phyloP scores from a whole-genome alignment of 1,140 invertebrate species.

The Ceratina australensis region DNA sequence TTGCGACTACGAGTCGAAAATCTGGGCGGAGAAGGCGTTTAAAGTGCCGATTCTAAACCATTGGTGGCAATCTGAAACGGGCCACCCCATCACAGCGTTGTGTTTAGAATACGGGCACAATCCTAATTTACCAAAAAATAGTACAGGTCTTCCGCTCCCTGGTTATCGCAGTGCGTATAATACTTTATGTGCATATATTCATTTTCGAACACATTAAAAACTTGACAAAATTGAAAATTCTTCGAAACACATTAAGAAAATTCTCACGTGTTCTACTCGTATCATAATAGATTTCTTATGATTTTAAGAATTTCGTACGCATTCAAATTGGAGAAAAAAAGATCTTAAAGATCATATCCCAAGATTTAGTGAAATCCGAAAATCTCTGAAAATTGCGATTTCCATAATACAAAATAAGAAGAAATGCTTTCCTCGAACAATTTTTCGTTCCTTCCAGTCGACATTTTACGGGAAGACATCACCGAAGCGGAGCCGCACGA shows the following conservation, averaged over 20 bases:
- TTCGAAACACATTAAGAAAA: too few relatives aligned
- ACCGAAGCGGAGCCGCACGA: slow-evolving; percentile 84
- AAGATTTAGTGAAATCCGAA: too few relatives aligned
- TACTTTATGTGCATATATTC: background rate
- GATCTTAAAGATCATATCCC: too few relatives aligned
- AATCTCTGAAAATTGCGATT: too few relatives aligned
- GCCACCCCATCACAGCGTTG: slow-evolving; percentile 91
- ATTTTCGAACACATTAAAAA: too few relatives aligned
- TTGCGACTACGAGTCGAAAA: slow-evolving; percentile 94
- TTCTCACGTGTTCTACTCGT: too few relatives aligned
- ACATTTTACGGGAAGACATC: slow-evolving; percentile 86
- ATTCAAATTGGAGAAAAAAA: too few relatives aligned
- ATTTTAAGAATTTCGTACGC: too few relatives aligned
- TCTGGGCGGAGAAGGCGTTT: slow-evolving; percentile 90
- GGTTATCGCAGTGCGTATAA: slow-evolving; percentile 84
- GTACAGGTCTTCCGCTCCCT: slow-evolving; percentile 87
- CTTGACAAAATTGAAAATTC: too few relatives aligned
- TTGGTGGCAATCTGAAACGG: slow-evolving; percentile 98
- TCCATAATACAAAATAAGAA: too few relatives aligned
- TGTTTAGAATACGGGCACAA: slow-evolving; percentile 88
- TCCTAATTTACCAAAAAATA: slow-evolving; percentile 84
- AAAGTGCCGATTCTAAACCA: slow-evolving; percentile 93
- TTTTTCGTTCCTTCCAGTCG: slow-evolving; percentile 80
- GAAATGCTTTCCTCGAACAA: too few relatives aligned
- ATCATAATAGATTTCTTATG: too few relatives aligned